Conservation (phyloP, 2,888 invertebrate species). For the Eristalis intricaria region DNA sequence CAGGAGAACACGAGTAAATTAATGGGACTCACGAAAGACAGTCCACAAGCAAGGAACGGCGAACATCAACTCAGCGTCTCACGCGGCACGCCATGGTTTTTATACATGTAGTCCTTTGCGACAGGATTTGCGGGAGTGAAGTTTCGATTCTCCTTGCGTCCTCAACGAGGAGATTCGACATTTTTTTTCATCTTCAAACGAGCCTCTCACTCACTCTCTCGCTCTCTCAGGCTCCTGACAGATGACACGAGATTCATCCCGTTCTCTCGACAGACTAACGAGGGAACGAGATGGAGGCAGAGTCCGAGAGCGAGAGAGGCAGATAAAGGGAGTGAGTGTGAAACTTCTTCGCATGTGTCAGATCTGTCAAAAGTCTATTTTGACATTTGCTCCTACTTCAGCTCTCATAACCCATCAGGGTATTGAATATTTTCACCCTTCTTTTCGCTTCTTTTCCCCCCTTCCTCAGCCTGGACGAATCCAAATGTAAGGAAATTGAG, state of each 20-base stretch:
- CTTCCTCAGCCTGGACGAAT: not conserved
- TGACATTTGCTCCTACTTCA: slow-evolving; percentile 15
- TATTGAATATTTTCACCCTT: not conserved
- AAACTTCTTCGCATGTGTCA: slow-evolving; percentile 63
- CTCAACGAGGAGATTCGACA: slow-evolving; percentile 18
- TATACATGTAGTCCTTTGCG: slow-evolving; percentile 40
- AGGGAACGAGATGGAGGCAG: not conserved
- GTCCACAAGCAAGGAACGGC: slow-evolving; percentile 40
- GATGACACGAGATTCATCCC: no score
- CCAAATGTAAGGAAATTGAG: not conserved
- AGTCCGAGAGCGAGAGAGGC: not conserved
- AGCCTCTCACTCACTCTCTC: not conserved
- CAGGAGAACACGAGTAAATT: not conserved
- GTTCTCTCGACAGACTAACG: no score
- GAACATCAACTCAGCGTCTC: slow-evolving; percentile 57
- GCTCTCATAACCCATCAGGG: not conserved
- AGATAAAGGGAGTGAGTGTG: not conserved
- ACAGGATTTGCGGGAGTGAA: not conserved
- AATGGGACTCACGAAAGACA: slow-evolving; percentile 1
- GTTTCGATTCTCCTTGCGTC: slow-evolving; percentile 17
- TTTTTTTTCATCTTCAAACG: slow-evolving; percentile 28
- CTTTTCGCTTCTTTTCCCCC: not conserved
- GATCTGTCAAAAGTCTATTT: slow-evolving; percentile 48
- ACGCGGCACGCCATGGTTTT: slow-evolving; percentile 56
- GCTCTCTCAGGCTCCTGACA: not conserved